These are phyloP conservation scores for Psittacula echo DNA, from an alignment of 2,797 vertebrate genomes.

Conservation along the genomic window DNA sequence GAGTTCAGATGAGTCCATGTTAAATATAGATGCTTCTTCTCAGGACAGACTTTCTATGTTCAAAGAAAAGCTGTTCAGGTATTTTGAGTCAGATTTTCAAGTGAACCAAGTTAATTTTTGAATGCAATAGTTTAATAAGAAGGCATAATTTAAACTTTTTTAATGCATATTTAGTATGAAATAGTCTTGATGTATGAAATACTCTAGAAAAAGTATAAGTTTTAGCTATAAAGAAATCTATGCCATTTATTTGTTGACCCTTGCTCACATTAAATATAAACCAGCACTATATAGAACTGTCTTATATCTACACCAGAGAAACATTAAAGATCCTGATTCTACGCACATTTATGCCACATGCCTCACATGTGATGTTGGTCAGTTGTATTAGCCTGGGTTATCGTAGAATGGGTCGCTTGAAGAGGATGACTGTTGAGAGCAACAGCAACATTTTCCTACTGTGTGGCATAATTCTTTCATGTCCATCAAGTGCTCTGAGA, in stretches of 20 bases:
- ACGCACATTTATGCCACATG: not conserved
- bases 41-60: not conserved
- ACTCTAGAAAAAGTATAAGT: not conserved
- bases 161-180: not conserved
- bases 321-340: not conserved
- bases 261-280: not conserved
- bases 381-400: not conserved
- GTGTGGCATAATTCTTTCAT: not conserved
- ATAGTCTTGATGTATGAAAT: not conserved
- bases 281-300: not conserved
- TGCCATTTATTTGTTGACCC: not conserved
- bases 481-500: not conserved
- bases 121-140: not conserved
- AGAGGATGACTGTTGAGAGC: not conserved
- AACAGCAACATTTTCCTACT: not conserved
- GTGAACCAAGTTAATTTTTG: not conserved
- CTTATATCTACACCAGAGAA: not conserved
- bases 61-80: not conserved
- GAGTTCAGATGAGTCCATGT: not conserved
- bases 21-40: not conserved
- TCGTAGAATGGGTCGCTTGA: not conserved
- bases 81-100: not conserved
- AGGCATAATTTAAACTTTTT: not conserved
- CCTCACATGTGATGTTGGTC: not conserved
- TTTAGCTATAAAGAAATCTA: not conserved